These are phyloP conservation scores for Drosophila repletoides DNA, from an alignment of 1,140 invertebrate genomes.

Conservation along the genomic window DNA sequence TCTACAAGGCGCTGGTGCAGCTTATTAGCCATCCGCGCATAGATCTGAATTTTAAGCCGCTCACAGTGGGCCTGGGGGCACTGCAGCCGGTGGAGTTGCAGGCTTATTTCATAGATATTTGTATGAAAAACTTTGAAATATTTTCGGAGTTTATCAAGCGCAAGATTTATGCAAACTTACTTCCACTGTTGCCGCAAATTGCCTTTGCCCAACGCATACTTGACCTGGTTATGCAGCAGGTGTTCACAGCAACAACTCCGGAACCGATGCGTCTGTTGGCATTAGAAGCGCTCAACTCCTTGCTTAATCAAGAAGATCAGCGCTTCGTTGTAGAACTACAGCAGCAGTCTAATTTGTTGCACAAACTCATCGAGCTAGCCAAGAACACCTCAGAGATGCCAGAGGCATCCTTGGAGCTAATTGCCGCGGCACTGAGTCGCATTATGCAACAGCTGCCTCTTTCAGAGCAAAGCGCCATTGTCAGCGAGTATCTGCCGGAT, in stretches of 20 bases:
- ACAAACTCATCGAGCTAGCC: slow-evolving; percentile 62
- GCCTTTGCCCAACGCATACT: slow-evolving; percentile 72
- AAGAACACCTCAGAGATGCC: slow-evolving; percentile 29
- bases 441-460: slow-evolving; percentile 62
- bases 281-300: slow-evolving; percentile 56
- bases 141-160: slow-evolving; percentile 68
- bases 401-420: slow-evolving; percentile 45
- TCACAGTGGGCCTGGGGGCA: slow-evolving; percentile 57
- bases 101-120: slow-evolving; percentile 62
- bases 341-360: slow-evolving; percentile 61
- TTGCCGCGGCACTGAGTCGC: slow-evolving; percentile 56
- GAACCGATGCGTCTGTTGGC: slow-evolving; percentile 53
- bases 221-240: slow-evolving; percentile 59
- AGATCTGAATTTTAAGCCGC: slow-evolving; percentile 58
- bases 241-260: slow-evolving; percentile 28
- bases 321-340: slow-evolving; percentile 67
- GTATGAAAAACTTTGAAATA: slow-evolving; percentile 63
- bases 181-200: slow-evolving; percentile 62
- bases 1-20: slow-evolving; percentile 68
- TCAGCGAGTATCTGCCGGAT: slow-evolving; percentile 64
- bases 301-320: slow-evolving; percentile 56
- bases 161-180: slow-evolving; percentile 65
- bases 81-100: slow-evolving; percentile 73
- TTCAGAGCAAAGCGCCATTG: slow-evolving; percentile 70
- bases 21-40: slow-evolving; percentile 62